phyloP scores from a whole-genome alignment of 2,797 vertebrate genomes.

The Erpetoichthys calabaricus region DNA sequence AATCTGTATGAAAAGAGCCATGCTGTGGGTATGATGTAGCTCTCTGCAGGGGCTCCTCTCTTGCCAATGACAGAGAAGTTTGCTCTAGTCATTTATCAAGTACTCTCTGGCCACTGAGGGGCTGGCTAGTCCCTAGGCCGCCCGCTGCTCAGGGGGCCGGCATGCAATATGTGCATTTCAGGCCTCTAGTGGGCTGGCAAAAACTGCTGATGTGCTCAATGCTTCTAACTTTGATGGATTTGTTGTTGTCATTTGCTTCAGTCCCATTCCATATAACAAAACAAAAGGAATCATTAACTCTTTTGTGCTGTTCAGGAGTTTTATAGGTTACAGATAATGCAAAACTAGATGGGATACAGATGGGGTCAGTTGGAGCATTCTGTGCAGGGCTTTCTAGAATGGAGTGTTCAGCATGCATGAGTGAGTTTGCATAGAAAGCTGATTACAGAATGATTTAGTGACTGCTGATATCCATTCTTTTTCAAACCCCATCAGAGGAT shows the following conservation, averaged over 20 bases:
- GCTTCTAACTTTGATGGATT: constrained; percentile 83
- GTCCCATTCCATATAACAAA: constrained; percentile 46
- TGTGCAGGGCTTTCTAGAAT: constrained; percentile 53
- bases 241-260: constrained; percentile 74
- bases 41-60: constrained; percentile 41
- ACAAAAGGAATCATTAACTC: constrained; percentile 80
- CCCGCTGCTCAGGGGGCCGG: constrained; percentile 47
- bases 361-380: constrained; percentile 66
- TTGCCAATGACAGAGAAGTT: constrained; percentile 55
- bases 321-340: constrained; percentile 72
- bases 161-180: constrained; percentile 60
- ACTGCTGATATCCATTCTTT: constrained; percentile 38
- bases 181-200: constrained; percentile 66
- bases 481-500: constrained; percentile 39
- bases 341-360: constrained; percentile 69
- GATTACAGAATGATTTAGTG: constrained; percentile 76
- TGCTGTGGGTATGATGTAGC: constrained; percentile 63
- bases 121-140: constrained; percentile 38
- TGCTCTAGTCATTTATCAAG: constrained; percentile 66
- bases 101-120: constrained; percentile 47
- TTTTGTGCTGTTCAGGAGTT: constrained; percentile 75
- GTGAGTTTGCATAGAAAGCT: constrained; percentile 51
- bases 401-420: constrained; percentile 48
- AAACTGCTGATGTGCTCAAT: constrained; percentile 80
- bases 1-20: constrained; percentile 64